Evolutionary conservation across 2,113 vertebrate genomes (phyloP).

Genomic region (Otocyon megalotis): DNA sequence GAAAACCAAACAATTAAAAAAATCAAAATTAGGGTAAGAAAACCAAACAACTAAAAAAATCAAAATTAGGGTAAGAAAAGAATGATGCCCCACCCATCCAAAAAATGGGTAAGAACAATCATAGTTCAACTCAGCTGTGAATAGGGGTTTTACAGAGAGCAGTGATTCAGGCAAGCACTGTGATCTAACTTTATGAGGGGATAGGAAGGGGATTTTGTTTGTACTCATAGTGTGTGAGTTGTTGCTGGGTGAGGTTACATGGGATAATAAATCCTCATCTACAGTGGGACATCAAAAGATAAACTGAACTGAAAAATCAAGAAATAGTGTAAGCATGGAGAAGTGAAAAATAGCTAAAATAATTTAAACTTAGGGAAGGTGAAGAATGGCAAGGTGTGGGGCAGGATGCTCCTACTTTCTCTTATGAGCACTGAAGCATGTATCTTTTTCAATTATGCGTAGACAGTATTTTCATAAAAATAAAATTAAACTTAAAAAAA

Average conservation of each 20-base stretch:
- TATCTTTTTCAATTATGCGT: constrained; percentile 19
- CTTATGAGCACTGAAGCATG: not conserved
- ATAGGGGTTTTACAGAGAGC: not conserved
- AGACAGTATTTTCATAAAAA: constrained; percentile 44
- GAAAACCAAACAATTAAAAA: constrained; percentile 21
- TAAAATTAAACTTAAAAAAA: not conserved
- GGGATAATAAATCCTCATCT: constrained; percentile 14
- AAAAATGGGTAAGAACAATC: not conserved
- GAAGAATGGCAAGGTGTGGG: not conserved
- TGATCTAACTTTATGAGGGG: not conserved
- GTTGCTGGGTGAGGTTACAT: not conserved
- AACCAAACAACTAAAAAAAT: not conserved
- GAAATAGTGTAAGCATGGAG: not conserved
- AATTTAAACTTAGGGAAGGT: not conserved
- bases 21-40: constrained; percentile 10
- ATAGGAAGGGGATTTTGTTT: not conserved
- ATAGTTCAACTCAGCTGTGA: not conserved
- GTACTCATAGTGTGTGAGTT: not conserved
- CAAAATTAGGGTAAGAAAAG: constrained; percentile 32
- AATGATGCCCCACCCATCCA: not conserved
- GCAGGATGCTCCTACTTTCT: not conserved
- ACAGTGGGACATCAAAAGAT: not conserved
- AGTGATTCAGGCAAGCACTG: not conserved
- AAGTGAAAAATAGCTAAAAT: not conserved
- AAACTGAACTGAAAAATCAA: constrained; percentile 42